Percentiles rank a stretch among this genome's conserved stretches.
phyloP scores from a whole-genome alignment of 53 echinoderm and acorn worm species.

The Mesocentrotus franciscanus region DNA sequence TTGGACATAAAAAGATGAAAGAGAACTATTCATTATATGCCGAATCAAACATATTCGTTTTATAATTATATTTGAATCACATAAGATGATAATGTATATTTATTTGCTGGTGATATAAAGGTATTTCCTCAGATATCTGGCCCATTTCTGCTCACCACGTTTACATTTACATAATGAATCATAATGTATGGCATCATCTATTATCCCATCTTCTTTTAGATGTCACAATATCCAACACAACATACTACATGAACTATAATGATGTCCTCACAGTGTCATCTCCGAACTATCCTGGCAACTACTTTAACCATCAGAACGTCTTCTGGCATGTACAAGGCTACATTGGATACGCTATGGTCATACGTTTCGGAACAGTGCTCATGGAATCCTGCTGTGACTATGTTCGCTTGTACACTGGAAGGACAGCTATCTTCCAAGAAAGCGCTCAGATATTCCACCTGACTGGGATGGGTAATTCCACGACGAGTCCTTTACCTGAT shows the following conservation, averaged over 20 bases:
- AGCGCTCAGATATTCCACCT: not conserved
- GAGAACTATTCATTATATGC: too few species aligned
- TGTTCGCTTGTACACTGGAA: not conserved
- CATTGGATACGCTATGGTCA: not conserved
- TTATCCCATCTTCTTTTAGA: not conserved
- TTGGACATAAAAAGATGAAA: too few species aligned
- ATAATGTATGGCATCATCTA: not conserved
- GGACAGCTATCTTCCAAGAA: not conserved
- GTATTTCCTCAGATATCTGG: too few species aligned
- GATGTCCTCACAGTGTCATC: not conserved
- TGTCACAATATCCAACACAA: not conserved
- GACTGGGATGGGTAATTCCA: not conserved
- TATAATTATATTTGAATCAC: too few species aligned
- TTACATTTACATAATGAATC: too few species aligned
- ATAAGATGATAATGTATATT: too few species aligned
- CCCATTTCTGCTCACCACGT: too few species aligned
- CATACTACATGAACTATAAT: not conserved
- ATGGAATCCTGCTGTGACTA: not conserved
- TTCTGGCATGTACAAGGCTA: not conserved
- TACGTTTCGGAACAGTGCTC: not conserved
- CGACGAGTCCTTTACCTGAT: not conserved
- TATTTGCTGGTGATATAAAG: too few species aligned
- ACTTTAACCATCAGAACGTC: not conserved
- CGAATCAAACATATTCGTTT: too few species aligned
- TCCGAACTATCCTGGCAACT: not conserved